These are phyloP conservation scores for Busseola fusca DNA, from an alignment of 2,888 invertebrate genomes.

Conservation along the genomic window DNA sequence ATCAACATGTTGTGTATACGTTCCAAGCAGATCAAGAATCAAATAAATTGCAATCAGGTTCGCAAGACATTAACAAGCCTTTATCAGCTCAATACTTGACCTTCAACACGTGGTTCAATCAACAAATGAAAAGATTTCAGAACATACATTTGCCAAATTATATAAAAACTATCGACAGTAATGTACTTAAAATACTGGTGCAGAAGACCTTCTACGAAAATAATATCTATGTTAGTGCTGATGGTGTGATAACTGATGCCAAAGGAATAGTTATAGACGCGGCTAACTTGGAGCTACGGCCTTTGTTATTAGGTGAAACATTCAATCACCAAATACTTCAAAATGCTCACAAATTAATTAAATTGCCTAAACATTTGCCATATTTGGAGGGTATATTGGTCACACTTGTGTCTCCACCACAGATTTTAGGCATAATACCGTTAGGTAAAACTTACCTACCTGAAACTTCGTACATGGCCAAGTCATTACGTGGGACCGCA, in stretches of 20 bases:
- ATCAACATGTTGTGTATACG: slow-evolving; percentile 30
- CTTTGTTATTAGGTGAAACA: slow-evolving; percentile 73
- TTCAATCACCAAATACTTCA: slow-evolving; percentile 57
- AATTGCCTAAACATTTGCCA: slow-evolving; percentile 55
- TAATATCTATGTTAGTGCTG: slow-evolving; percentile 62
- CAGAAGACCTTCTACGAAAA: slow-evolving; percentile 68
- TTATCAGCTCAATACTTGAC: slow-evolving; percentile 38
- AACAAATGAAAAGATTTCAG: slow-evolving; percentile 65
- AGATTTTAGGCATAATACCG: slow-evolving; percentile 75
- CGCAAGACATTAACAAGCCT: not conserved
- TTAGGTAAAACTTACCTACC: slow-evolving; percentile 66
- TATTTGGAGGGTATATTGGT: slow-evolving; percentile 73
- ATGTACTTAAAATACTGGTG: slow-evolving; percentile 63
- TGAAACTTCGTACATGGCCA: not conserved
- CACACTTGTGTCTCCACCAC: slow-evolving; percentile 68
- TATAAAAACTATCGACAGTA: slow-evolving; percentile 57
- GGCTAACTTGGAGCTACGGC: slow-evolving; percentile 70
- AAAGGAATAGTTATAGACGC: slow-evolving; percentile 65
- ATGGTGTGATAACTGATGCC: slow-evolving; percentile 66
- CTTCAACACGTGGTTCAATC: slow-evolving; percentile 71
- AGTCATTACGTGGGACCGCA: not conserved
- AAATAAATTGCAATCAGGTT: slow-evolving; percentile 1
- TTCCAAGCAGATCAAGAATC: slow-evolving; percentile 10
- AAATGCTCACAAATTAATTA: slow-evolving; percentile 24
- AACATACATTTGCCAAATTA: slow-evolving; percentile 46